These are phyloP conservation scores for Lamellibrachia satsuma DNA, from an alignment of 2,888 invertebrate species.

Conservation along the genomic window DNA sequence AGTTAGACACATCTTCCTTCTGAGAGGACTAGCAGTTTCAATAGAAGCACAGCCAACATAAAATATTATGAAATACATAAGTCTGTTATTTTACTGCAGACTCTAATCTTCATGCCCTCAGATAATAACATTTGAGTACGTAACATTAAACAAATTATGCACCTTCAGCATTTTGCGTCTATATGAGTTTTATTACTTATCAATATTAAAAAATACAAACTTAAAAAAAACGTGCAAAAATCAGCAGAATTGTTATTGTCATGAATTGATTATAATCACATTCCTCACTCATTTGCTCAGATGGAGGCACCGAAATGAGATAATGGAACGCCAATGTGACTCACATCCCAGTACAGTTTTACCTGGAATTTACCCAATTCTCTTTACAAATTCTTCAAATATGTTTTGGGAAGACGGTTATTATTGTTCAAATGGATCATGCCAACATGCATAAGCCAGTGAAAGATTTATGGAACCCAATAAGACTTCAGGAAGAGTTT, in stretches of 20 bases:
- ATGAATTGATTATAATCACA: background rate
- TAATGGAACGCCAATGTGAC: background rate
- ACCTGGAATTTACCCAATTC: background rate
- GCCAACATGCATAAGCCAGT: no score
- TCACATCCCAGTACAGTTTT: background rate
- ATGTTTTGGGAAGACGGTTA: no score
- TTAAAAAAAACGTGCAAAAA: background rate
- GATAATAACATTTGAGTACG: background rate
- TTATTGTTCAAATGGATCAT: no score
- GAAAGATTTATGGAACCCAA: no score
- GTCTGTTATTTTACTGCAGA: background rate
- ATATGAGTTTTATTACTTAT: background rate
- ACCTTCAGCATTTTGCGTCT: background rate
- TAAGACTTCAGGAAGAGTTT: no score
- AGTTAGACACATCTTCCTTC: background rate
- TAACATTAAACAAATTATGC: background rate
- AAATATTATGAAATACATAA: background rate
- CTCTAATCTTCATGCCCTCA: background rate
- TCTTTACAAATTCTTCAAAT: background rate
- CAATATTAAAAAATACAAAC: background rate
- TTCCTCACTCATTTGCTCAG: background rate
- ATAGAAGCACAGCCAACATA: background rate
- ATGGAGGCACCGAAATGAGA: background rate
- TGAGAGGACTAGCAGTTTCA: background rate
- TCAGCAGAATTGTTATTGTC: background rate